phyloP scores from a whole-genome alignment of 1,140 invertebrate species.

The Sitobion miscanthi region DNA sequence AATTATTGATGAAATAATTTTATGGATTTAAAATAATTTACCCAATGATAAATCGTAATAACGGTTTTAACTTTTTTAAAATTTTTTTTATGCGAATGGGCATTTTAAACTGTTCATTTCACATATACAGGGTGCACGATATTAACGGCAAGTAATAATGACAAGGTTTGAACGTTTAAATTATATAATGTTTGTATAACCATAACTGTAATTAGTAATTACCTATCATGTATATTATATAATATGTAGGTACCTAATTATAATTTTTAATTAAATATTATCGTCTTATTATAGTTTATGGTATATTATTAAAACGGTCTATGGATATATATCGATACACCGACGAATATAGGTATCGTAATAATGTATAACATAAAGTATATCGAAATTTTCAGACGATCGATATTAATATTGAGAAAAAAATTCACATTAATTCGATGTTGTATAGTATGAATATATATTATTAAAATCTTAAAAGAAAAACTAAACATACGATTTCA shows the following conservation, averaged over 20 bases:
- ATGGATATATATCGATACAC: not conserved
- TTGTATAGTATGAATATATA: conserved; percentile 2
- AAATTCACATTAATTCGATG: not conserved
- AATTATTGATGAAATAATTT: not conserved
- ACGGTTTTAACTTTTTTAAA: not conserved
- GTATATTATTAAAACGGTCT: not conserved
- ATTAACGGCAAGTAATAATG: not conserved
- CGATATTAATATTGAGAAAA: not conserved
- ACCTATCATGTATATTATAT: not conserved
- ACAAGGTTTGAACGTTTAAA: not conserved
- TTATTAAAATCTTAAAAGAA: not conserved
- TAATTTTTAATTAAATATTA: not conserved
- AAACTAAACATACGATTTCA: not conserved
- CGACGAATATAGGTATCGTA: not conserved
- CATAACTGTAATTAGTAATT: not conserved
- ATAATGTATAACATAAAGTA: not conserved
- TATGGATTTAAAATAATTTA: not conserved
- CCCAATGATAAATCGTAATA: not conserved
- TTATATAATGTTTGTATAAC: not conserved
- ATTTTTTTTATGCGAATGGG: not conserved
- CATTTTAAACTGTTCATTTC: not conserved
- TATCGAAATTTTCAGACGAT: not conserved
- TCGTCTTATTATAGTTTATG: not conserved
- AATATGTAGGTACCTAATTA: not conserved
- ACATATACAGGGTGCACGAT: not conserved